phyloP scores from a whole-genome alignment of 2,797 vertebrate species.

The Glossophaga mutica region DNA sequence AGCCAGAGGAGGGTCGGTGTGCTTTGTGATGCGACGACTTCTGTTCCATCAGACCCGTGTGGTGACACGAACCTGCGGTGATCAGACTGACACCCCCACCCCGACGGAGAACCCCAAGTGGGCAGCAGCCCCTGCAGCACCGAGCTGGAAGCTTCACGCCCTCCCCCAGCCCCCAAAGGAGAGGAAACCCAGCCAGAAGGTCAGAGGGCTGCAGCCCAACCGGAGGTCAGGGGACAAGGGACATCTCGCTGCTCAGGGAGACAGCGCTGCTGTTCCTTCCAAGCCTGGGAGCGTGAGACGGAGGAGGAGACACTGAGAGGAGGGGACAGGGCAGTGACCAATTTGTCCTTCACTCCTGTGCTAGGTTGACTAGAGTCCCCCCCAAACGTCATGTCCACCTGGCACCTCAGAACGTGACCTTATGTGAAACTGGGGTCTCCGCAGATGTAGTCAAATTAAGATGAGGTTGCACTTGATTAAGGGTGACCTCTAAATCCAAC shows the following conservation, averaged over 20 bases:
- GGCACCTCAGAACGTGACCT: background rate
- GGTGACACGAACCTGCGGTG: conserved; percentile 65
- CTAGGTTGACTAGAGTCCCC: background rate
- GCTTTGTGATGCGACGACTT: conserved; percentile 73
- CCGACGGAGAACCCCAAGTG: conserved; percentile 66
- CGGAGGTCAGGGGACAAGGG: background rate
- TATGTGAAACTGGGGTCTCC: background rate
- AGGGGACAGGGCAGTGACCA: background rate
- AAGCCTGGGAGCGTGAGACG: background rate
- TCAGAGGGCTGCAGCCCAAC: no score
- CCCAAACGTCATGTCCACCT: background rate
- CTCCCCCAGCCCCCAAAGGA: background rate
- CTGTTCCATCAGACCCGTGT: conserved; percentile 68
- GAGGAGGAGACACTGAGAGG: no score
- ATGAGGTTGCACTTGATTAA: no score
- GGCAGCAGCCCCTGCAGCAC: conserved; percentile 64
- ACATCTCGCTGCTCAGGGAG: background rate
- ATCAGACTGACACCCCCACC: background rate
- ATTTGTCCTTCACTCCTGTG: background rate
- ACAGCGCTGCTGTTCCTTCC: background rate
- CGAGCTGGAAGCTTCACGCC: conserved; percentile 18
- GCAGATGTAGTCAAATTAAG: no score
- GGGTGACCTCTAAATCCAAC: background rate
- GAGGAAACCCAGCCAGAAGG: no score
- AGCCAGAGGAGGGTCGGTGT: conserved; percentile 68